These are phyloP conservation scores for Volucella inanis DNA, from an alignment of 2,888 invertebrate genomes.

Conservation along the genomic window DNA sequence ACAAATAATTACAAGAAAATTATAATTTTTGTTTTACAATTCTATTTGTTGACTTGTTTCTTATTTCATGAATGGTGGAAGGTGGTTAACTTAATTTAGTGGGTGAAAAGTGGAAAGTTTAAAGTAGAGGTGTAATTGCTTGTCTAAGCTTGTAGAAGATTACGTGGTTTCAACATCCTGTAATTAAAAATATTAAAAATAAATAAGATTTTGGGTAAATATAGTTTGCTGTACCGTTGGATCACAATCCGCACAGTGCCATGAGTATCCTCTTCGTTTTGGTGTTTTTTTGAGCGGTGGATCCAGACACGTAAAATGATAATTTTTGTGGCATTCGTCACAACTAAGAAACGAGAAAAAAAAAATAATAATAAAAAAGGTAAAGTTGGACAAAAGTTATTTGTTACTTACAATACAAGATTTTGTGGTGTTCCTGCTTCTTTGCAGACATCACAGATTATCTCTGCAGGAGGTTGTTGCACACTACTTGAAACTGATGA, in stretches of 20 bases:
- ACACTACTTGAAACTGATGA: constrained; percentile 40
- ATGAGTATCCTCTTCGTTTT: constrained; percentile 95
- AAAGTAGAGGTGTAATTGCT: constrained; percentile 21
- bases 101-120: constrained; percentile 33
- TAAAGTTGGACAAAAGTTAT: background rate
- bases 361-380: constrained; percentile 24
- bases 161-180: constrained; percentile 70
- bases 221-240: constrained; percentile 86
- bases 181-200: background rate
- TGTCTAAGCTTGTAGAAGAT: constrained; percentile 58
- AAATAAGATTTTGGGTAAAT: too few relatives aligned
- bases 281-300: constrained; percentile 97
- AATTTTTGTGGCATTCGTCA: constrained; percentile 94
- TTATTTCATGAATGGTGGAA: constrained; percentile 9
- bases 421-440: constrained; percentile 79
- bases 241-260: constrained; percentile 98
- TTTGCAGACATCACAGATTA: constrained; percentile 78
- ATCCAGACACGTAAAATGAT: constrained; percentile 96
- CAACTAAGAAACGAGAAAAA: constrained; percentile 85
- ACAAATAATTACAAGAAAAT: constrained; percentile 40
- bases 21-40: constrained; percentile 4
- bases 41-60: constrained; percentile 10
- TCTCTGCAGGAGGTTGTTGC: constrained; percentile 71
- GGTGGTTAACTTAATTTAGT: constrained; percentile 35
- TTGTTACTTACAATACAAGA: constrained; percentile 76